A percentile compares a stretch with the other conserved stretches of the same genome.
Evolutionary conservation across 2,888 invertebrate genomes (phyloP).

Genomic region (Leptarthrus brevirostris): DNA sequence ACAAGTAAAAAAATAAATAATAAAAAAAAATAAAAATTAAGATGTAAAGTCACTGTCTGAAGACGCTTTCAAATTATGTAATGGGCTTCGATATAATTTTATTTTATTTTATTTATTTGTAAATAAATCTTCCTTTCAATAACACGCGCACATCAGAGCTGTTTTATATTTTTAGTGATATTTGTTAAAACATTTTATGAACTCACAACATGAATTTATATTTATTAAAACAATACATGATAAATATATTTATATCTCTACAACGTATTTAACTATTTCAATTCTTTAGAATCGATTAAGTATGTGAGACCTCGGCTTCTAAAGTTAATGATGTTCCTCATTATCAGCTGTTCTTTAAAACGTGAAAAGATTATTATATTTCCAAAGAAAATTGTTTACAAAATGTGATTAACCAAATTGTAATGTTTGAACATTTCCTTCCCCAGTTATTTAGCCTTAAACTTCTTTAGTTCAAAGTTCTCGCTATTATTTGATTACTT

Average conservation of each 20-base stretch:
- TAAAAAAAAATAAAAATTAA: no score
- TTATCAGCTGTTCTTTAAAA: no score
- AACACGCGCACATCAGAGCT: conserved; percentile 31
- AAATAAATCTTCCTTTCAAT: conserved; percentile 7
- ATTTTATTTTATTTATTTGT: conserved; percentile 15
- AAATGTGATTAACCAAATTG: no score
- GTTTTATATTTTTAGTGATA: conserved; percentile 19
- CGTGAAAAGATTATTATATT: no score
- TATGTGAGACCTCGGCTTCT: neutral
- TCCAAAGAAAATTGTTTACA: no score
- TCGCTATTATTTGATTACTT: no score
- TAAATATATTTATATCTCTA: neutral
- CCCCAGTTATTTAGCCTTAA: no score
- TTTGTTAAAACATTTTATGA: conserved; percentile 27
- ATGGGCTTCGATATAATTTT: neutral
- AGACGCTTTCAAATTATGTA: neutral
- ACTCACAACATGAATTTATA: conserved; percentile 29
- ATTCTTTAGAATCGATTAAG: neutral
- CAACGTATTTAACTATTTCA: neutral
- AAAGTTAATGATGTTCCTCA: neutral
- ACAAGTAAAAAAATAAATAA: no score
- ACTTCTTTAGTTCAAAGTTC: no score
- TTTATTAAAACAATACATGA: conserved; percentile 32
- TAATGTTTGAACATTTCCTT: no score
- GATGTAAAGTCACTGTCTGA: no score